Conservation (phyloP, 2,888 invertebrate genomes). For the Cantharis rustica region DNA sequence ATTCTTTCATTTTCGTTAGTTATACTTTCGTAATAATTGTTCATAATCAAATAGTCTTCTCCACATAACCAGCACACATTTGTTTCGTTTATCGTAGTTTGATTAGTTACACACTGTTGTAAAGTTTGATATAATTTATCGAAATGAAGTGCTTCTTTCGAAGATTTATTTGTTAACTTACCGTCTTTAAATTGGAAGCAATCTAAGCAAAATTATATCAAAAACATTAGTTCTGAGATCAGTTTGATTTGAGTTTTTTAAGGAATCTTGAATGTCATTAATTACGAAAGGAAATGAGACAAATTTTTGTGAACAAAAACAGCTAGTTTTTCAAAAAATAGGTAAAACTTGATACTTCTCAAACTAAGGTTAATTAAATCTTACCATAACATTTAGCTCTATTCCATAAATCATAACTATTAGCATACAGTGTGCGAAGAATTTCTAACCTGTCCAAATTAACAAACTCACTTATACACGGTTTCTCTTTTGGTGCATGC, state of each 20-base stretch:
- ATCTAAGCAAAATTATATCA: constrained; percentile 54
- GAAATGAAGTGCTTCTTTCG: constrained; percentile 55
- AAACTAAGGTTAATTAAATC: constrained; percentile 24
- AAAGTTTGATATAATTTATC: constrained; percentile 50
- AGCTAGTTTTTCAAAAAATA: too few relatives aligned
- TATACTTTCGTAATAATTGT: constrained; percentile 63
- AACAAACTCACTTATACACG: constrained; percentile 63
- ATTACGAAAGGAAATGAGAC: neutral
- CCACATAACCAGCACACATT: constrained; percentile 62
- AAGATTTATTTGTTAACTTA: constrained; percentile 52
- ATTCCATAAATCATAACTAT: constrained; percentile 63
- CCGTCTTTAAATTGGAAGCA: constrained; percentile 61
- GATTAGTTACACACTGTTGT: constrained; percentile 54
- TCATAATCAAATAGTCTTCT: constrained; percentile 60
- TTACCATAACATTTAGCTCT: constrained; percentile 68
- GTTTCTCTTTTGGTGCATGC: constrained; percentile 57
- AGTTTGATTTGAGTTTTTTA: too few relatives aligned
- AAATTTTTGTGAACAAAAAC: too few relatives aligned
- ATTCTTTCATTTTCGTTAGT: constrained; percentile 64
- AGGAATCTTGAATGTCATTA: too few relatives aligned
- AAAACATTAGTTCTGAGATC: neutral
- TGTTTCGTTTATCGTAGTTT: constrained; percentile 47
- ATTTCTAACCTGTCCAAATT: constrained; percentile 68
- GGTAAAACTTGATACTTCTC: too few relatives aligned
- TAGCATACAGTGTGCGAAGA: constrained; percentile 62